Base-by-base conservation (phyloP, 1,140 invertebrate genomes). In the Psix sp. region DNA sequence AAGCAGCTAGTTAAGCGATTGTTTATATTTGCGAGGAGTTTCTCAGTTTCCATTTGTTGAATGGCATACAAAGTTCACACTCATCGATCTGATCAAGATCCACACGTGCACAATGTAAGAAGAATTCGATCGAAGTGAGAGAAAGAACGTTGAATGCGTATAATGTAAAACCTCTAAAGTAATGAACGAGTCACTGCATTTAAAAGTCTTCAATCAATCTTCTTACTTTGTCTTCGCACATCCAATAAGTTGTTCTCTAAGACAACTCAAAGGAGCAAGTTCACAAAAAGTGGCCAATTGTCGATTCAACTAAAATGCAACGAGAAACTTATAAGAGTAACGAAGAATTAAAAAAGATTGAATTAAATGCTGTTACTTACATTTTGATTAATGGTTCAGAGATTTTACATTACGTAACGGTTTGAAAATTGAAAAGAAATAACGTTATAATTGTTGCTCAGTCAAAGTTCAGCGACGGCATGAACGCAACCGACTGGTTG, bases 401-500 rank as follows among this genome's bases (percentile, higher is more conserved):
- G 59, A 75, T 75, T 75, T 75, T 70, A 75, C 65, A 75, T 75
- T 75, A 75, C 54, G 72, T 75, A 75, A 75, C 65, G 63, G 65
- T 75, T 75, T 75, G 73, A 70, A 75, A 75, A 75, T 75, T 75
- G 56, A 70, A 75, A 75, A 75, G 73, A 75, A 75, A 70, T 49
- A 71, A 66, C 38, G 73, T 75, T 75, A 75, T 70, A 66, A 75
- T 70, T 75, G 20, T 65, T 59, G 39, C 33, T 66, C 48, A 49
- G n/a, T 35, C 33, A 35, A 33, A 10, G 4, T 11, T 35, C 10
- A 35, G 13, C 10, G 5, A 35, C 13, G 2, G n/a, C 6, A 2
- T 35, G 10, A 29, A n/a, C 26, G 26, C 7, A n/a, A 35, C 33
- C n/a, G 13, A 13, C 1, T 35, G 11, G 1, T 5, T 11, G n/a